Conservation (phyloP, 2,888 invertebrate species). For the Caenorhabditis becei region DNA sequence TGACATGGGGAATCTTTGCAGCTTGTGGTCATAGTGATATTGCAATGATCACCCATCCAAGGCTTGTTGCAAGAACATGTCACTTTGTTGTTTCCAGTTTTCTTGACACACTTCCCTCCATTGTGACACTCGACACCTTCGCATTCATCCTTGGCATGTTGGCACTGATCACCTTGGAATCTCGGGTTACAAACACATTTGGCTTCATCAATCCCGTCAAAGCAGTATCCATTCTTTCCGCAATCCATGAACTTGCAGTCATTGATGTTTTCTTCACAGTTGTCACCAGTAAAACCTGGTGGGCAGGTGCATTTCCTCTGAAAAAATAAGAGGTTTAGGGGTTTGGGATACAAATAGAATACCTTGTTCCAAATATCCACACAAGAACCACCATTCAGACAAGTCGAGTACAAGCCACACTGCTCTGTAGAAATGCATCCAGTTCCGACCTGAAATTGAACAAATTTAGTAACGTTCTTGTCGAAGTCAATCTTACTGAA, state of each 20-base stretch:
- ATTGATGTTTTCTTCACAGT: constrained; percentile 73
- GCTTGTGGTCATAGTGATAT: constrained; percentile 45
- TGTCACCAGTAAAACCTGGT: constrained; percentile 72
- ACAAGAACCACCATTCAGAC: constrained; percentile 68
- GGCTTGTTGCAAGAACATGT: constrained; percentile 70
- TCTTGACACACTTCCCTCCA: constrained; percentile 64
- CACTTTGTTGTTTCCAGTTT: constrained; percentile 50
- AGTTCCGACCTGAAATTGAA: constrained; percentile 45
- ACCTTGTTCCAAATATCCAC: constrained; percentile 69
- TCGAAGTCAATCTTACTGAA: constrained; percentile 16
- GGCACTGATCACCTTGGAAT: constrained; percentile 69
- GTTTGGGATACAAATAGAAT: neutral
- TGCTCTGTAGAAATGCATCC: constrained; percentile 68
- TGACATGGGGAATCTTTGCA: constrained; percentile 60
- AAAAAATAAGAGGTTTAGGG: constrained; percentile 3
- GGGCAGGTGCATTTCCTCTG: constrained; percentile 60
- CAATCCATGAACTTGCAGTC: constrained; percentile 66
- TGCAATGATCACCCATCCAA: constrained; percentile 72
- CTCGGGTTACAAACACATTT: constrained; percentile 74
- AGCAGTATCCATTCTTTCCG: constrained; percentile 66
- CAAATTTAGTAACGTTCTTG: neutral
- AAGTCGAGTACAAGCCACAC: constrained; percentile 67
- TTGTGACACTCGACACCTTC: constrained; percentile 69
- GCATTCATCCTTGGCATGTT: constrained; percentile 67
- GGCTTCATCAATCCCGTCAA: constrained; percentile 65